phyloP scores from a whole-genome alignment of 2,113 vertebrate species.

The Himantopus leucocephalus region DNA sequence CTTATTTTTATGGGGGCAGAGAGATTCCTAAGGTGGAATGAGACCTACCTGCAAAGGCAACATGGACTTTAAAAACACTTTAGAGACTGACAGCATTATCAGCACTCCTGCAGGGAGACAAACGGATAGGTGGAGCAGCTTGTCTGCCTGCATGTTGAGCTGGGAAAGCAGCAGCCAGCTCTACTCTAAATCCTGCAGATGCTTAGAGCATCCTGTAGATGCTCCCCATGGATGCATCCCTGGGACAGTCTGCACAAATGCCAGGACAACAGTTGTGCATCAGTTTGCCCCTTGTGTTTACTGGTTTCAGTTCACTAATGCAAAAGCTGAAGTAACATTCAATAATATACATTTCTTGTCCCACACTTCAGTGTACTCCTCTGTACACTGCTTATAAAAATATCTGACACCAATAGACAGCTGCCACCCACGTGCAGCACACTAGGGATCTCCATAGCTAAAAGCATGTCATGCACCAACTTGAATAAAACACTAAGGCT shows the following conservation, averaged over 20 bases:
- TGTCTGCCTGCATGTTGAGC: neutral
- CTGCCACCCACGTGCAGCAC: neutral
- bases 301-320: neutral
- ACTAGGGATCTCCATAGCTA: neutral
- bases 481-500: neutral
- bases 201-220: neutral
- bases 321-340: neutral
- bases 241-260: neutral
- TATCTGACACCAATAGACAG: neutral
- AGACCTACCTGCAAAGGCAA: neutral
- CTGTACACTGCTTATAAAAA: neutral
- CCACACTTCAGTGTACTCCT: neutral
- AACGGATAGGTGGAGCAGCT: neutral
- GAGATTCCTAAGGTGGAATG: neutral
- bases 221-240: neutral
- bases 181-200: neutral
- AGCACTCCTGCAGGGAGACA: neutral
- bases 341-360: neutral
- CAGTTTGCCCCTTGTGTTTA: neutral
- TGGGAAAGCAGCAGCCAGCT: neutral
- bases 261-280: neutral
- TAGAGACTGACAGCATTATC: neutral
- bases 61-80: neutral
- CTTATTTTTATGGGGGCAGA: neutral
- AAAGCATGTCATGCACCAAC: neutral